Evolutionary conservation across 2,888 invertebrate genomes (phyloP), one percentile per base, ranked within the genome.

Genomic region (Punctoribates punctum): DNA sequence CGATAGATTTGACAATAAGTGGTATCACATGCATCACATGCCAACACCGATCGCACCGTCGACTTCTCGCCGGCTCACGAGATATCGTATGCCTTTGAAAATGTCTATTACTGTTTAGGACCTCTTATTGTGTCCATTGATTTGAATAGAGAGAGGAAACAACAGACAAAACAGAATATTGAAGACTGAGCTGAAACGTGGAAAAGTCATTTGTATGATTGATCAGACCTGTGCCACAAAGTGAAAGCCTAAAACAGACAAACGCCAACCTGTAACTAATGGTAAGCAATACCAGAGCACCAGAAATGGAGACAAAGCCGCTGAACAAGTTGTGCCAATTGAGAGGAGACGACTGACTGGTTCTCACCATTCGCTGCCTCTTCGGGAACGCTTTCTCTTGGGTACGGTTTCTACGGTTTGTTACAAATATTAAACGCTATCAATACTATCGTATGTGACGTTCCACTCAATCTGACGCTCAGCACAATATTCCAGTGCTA

Each of bases 191-290:
- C 27, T 4, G 8, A 65, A 65, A 11, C 4, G 29, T 9, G 29
- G 27, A 65, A 29, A 62, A 65, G 34, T 65, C 27, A 65, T 65
- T 65, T 27, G 65, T 65, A 29, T 65, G 65, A 65, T 65, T 65
- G 65, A 65, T 65, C 5, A 65, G 65, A 65, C 65, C 5, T 34
- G 25, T 65, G 27, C 34, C 25, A 65, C 34, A 65, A 65, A 29
- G 65, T 65, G 65, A 65, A 65, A 29, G 65, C 65, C 65, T n/a
- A n/a, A n/a, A n/a, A n/a, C n/a, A n/a, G n/a, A n/a, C 34, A 29
- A n/a, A 34, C 65, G 57, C 65, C 25, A 65, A 29, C 27, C 65
- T 27, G 65, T 29, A 65, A 34, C 29, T 65, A 65, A 65, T 29
- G 27, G 65, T 27, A 65, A 29, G n/a, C 25, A 65, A 65, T 29